Base-by-base conservation (phyloP, 2,113 vertebrate genomes). In the Crotalus tigris region DNA sequence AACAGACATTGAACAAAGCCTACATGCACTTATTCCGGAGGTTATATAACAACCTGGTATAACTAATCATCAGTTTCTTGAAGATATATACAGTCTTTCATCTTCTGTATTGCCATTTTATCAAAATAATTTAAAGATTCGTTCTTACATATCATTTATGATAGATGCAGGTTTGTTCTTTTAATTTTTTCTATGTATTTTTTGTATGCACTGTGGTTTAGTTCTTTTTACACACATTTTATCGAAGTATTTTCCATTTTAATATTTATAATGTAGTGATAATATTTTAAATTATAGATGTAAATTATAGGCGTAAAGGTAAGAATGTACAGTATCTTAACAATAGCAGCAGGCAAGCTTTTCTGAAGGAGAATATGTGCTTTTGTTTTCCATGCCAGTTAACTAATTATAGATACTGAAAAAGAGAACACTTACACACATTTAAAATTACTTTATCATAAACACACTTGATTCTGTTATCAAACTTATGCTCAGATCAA, bases 331-430 rank as follows among this genome's bases (percentile, higher is more conserved):
- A 9, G 8, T 51, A 64, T n/a, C 61, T 13, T 64, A 29, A 64
- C 4, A 64, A 64, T 89, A 55, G 7, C 53, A 88, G 12, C 0
- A 3, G 29, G 17, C 15, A 5, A 29, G 33, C 53, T 58, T 91
- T 87, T 86, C 54, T 59, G 54, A 86, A 24, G 15, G 17, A 12
- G 24, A 59, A 85, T n/a, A 85, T 81, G 24, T 26, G 19, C 15
- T 54, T 24, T 75, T 54, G 51, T 75, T 91, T 91, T 57, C 64
- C 9, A 33, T 19, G 17, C 26, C 23, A 1, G 54, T 64, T 1
- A 61, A 21, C n/a, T 49, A 53, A 87, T 64, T 44, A 2, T 64
- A 0, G 0, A 0, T 0, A 0, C 29, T 46, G 61, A 26, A 46
- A 54, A 19, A 7, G 81, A 85, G n/a, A 13, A 1, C 29, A 33